These are phyloP conservation scores for Fistularia commersonii DNA, from an alignment of 2,797 vertebrate genomes.

Conservation along the genomic window DNA sequence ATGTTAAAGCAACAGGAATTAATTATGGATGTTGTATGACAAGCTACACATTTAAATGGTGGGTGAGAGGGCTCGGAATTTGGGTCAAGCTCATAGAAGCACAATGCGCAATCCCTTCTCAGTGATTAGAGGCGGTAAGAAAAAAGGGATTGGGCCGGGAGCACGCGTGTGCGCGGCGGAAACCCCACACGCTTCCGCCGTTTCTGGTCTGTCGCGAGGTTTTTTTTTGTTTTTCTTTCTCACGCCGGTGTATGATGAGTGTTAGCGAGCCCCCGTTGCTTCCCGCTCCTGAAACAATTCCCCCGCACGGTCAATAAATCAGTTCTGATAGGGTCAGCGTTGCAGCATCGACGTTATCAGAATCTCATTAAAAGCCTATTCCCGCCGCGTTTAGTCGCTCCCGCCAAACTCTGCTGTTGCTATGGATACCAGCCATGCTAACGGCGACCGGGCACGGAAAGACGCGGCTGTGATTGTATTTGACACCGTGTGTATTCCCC, in stretches of 20 bases:
- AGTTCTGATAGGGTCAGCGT: conserved; percentile 54
- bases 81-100: conserved; percentile 63
- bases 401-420: conserved; percentile 58
- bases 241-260: conserved; percentile 13
- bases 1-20: conserved; percentile 72
- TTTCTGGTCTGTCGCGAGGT: background rate
- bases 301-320: conserved; percentile 57
- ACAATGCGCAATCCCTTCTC: conserved; percentile 35
- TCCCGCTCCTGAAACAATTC: conserved; percentile 32
- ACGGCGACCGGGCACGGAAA: conserved; percentile 49
- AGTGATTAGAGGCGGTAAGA: conserved; percentile 37
- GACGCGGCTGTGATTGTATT: conserved; percentile 35
- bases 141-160: conserved; percentile 21
- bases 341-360: conserved; percentile 42
- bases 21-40: conserved; percentile 70
- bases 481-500: conserved; percentile 11
- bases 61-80: conserved; percentile 55
- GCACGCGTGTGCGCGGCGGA: conserved; percentile 15
- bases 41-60: conserved; percentile 57
- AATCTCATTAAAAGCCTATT: conserved; percentile 65
- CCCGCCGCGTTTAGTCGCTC: conserved; percentile 44
- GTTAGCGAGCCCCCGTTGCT: conserved; percentile 26
- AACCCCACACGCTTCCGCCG: conserved; percentile 15
- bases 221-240: conserved; percentile 1
- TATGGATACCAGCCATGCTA: conserved; percentile 67